phyloP scores from a whole-genome alignment of 2,888 invertebrate species.

The Apotomis betuletana region DNA sequence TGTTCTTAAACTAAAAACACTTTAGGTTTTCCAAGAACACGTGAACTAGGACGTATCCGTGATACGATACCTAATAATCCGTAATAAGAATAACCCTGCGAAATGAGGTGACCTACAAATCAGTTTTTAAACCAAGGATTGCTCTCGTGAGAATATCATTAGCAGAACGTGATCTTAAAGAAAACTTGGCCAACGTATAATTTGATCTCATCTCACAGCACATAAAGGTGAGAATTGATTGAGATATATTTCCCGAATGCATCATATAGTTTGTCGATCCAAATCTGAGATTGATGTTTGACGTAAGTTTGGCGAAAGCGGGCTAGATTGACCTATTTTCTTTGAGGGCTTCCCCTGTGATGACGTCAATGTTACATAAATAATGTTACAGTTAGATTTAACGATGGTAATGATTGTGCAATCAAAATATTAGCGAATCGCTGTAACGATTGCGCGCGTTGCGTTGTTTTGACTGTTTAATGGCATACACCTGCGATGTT shows the following conservation, averaged over 20 bases:
- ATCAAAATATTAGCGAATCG: slow-evolving; percentile 61
- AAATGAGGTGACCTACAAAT: slow-evolving; percentile 66
- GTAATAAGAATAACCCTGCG: slow-evolving; percentile 55
- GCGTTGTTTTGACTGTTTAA: slow-evolving; percentile 12
- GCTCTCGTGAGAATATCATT: slow-evolving; percentile 34
- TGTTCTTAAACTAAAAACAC: slow-evolving; percentile 28
- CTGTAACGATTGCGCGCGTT: slow-evolving; percentile 25
- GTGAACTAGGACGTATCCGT: slow-evolving; percentile 35
- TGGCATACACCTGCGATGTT: background rate
- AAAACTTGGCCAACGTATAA: slow-evolving; percentile 1
- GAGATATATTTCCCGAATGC: slow-evolving; percentile 41
- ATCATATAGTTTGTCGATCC: slow-evolving; percentile 49
- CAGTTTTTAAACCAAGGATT: slow-evolving; percentile 49
- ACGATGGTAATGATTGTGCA: slow-evolving; percentile 60
- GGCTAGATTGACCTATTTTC: slow-evolving; percentile 74
- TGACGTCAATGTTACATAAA: slow-evolving; percentile 74
- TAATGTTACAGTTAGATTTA: slow-evolving; percentile 50
- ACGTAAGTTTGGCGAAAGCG: slow-evolving; percentile 67
- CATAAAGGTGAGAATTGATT: slow-evolving; percentile 40
- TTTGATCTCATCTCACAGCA: slow-evolving; percentile 22
- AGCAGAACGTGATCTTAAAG: slow-evolving; percentile 34
- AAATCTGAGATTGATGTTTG: slow-evolving; percentile 58
- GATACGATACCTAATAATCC: slow-evolving; percentile 52
- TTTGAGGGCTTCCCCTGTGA: slow-evolving; percentile 57
- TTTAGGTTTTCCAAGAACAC: slow-evolving; percentile 31